A percentile compares a stretch with the other conserved stretches of the same genome.
These are phyloP conservation scores for Pseudomyrmex concolor DNA, from an alignment of 1,140 invertebrate genomes.

Conservation along the genomic window DNA sequence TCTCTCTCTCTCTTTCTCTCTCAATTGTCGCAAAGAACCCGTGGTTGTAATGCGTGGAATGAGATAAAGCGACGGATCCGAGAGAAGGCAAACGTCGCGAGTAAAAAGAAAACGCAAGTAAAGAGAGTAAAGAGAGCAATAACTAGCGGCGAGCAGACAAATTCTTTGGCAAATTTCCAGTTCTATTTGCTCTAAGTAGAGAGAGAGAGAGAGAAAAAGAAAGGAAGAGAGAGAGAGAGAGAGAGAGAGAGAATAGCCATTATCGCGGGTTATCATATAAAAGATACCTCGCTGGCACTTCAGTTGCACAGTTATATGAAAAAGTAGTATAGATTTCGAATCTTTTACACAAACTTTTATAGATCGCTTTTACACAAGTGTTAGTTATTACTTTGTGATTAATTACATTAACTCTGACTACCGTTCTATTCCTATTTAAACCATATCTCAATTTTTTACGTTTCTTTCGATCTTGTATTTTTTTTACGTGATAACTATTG, in stretches of 20 bases:
- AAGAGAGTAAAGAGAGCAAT: conserved; percentile 30
- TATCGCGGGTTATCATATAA: background rate
- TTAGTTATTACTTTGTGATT: background rate
- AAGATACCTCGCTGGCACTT: conserved; percentile 20
- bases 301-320: too few species aligned
- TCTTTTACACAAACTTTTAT: background rate
- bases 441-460: background rate
- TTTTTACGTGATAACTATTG: conserved; percentile 33
- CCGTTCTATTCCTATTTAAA: too few species aligned
- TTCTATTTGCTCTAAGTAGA: background rate
- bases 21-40: conserved; percentile 53
- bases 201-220: background rate
- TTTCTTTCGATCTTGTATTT: background rate
- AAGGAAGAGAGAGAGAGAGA: background rate
- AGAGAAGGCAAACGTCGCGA: background rate
- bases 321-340: background rate
- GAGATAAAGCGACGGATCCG: conserved; percentile 75
- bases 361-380: background rate
- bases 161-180: conserved; percentile 44
- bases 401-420: background rate
- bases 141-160: conserved; percentile 48
- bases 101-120: conserved; percentile 42
- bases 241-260: background rate
- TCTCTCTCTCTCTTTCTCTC: conserved; percentile 4
- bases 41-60: conserved; percentile 8